Percentiles rank a stretch among this genome's conserved stretches.
These are phyloP conservation scores for Atrichornis clamosus DNA, from an alignment of 2,113 vertebrate species.

Conservation along the genomic window DNA sequence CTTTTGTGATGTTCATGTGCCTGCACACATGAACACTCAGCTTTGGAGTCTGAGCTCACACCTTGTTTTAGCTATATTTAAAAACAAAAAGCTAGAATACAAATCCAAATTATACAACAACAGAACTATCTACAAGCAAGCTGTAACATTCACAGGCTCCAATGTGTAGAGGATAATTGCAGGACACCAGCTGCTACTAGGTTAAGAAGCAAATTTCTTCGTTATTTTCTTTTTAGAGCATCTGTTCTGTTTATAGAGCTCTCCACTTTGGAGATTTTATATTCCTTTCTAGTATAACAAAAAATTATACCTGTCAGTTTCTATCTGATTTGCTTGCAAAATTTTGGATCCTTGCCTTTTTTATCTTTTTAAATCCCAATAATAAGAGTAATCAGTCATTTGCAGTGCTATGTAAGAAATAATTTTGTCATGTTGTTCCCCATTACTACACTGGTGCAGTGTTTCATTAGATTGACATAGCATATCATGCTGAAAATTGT, in stretches of 20 bases:
- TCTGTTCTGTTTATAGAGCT: slow-evolving; percentile 14
- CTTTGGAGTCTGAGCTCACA: neutral
- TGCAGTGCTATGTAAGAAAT: neutral
- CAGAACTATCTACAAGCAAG: neutral
- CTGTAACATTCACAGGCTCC: neutral
- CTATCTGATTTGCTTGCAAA: neutral
- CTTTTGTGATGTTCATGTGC: neutral
- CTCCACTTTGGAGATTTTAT: neutral
- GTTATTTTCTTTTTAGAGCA: slow-evolving; percentile 19
- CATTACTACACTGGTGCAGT: neutral
- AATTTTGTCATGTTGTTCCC: neutral
- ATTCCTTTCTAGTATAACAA: slow-evolving; percentile 31
- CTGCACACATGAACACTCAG: neutral
- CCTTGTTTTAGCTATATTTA: neutral
- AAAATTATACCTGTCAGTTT: slow-evolving; percentile 32
- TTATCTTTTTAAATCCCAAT: neutral
- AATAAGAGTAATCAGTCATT: neutral
- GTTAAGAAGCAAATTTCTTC: slow-evolving; percentile 24
- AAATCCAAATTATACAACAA: neutral
- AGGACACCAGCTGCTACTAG: slow-evolving; percentile 39
- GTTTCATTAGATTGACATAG: neutral
- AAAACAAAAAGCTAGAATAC: slow-evolving; percentile 16
- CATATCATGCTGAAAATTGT: neutral
- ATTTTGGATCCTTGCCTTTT: neutral
- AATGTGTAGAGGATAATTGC: neutral